Evolutionary conservation across 2,113 vertebrate species (phyloP), one percentile per base, ranked within the genome.

Genomic region (Pristiophorus japonicus): DNA sequence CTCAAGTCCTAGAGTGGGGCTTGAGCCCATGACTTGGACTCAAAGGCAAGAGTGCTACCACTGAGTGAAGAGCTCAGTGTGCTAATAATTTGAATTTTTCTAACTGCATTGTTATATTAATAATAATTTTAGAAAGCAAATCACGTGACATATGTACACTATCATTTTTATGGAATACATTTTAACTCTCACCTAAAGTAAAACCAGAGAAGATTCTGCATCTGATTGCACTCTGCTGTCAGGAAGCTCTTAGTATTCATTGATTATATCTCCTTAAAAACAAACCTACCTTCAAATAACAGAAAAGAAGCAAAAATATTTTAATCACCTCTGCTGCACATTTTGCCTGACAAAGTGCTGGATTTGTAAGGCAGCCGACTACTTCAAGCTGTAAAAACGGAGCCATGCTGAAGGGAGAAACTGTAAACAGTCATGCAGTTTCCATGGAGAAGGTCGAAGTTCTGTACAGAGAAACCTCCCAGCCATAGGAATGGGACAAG

Each of bases 371-470:
- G 66, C 63, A 70, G 42, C 65, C 93, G 27, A 70, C 27, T 27
- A 94, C 93, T 94, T 70, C 66, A 30, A 94, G 93, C 93, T 73
- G 65, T 30, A 70, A 94, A 51, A 12, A 73, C 3, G 42, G 93
- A 94, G 65, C 93, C 93, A 94, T 94, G 65, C 63, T 94, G 88
- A 94, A 51, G 20, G 42, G 93, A 27, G 10, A 30, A 30, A 18
- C 7, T 94, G 65, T 94, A 94, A 94, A 94, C 93, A 94, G 27
- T 51, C 93, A 51, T 42, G 91, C 65, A 16, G 93, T 94, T 94
- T 70, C 93, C 42, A 94, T 94, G 93, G 93, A 73, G 42, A 94
- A 47, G 59, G 34, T 63, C 59, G 65, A 92, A 62, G 88, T 18
- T 27, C 93, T 73, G 93, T 27, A 38, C 38, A 38, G 59, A 92